phyloP scores from a whole-genome alignment of 1,140 invertebrate genomes.

The Coenobita brevimanus region DNA sequence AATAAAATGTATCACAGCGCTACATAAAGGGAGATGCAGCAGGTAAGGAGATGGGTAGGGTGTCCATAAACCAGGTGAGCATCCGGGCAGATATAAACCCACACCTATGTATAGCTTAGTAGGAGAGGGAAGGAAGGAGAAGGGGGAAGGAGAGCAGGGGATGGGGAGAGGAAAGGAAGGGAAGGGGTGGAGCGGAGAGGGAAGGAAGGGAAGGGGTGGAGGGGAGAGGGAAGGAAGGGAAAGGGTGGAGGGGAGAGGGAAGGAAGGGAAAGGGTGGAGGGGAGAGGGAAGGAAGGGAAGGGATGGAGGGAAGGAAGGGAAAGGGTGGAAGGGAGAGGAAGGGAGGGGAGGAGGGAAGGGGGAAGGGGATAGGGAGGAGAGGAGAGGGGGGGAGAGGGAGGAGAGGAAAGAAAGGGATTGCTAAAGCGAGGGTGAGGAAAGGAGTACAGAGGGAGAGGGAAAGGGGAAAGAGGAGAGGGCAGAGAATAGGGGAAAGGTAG shows the following conservation, averaged over 20 bases:
- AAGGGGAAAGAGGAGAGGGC: background rate
- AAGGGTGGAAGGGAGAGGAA: background rate
- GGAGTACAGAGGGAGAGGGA: background rate
- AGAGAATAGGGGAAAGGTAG: background rate
- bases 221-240: background rate
- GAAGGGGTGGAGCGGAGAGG: background rate
- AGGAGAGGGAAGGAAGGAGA: background rate
- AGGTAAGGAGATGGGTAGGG: too few relatives aligned
- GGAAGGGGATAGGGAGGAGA: background rate
- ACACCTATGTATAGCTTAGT: too few relatives aligned
- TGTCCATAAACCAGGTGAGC: too few relatives aligned
- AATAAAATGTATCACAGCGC: too few relatives aligned
- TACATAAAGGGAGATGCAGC: too few relatives aligned
- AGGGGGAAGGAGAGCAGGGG: background rate
- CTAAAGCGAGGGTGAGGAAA: background rate
- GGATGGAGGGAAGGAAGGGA: background rate
- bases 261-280: background rate
- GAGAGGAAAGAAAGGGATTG: background rate
- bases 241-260: background rate
- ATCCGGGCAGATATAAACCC: too few relatives aligned
- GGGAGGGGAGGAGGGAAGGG: background rate
- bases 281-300: background rate
- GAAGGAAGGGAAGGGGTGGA: background rate
- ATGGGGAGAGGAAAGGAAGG: background rate
- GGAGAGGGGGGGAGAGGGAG: background rate